Evolutionary conservation across 2,797 vertebrate species (phyloP).

Genomic region (Rhinogobio ventralis): DNA sequence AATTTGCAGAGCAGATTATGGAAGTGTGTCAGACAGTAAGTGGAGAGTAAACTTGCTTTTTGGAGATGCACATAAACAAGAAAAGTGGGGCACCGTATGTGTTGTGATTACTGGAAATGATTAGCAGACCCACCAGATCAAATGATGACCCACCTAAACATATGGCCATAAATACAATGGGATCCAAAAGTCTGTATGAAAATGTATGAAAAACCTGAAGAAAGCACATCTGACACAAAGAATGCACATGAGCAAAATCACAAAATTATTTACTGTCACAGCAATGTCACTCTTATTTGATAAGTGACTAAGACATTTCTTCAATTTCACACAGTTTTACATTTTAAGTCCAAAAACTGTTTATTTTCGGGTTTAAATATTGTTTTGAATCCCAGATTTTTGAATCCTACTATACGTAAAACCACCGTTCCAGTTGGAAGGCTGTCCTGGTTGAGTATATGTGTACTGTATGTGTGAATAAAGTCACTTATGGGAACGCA

Average conservation of each 20-base stretch:
- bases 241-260: not conserved
- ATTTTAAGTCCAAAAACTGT: not conserved
- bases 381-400: not conserved
- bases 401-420: not conserved
- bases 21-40: constrained; percentile 43
- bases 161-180: not conserved
- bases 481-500: constrained; percentile 1
- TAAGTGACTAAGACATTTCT: not conserved
- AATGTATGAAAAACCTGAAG: not conserved
- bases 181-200: not conserved
- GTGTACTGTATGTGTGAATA: constrained; percentile 1
- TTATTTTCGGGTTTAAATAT: not conserved
- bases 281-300: not conserved
- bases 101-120: constrained; percentile 4
- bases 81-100: constrained; percentile 37
- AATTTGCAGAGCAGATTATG: constrained; percentile 40
- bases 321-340: too few relatives aligned
- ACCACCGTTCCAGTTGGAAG: not conserved
- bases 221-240: not conserved
- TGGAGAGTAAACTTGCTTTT: constrained; percentile 34
- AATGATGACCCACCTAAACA: not conserved
- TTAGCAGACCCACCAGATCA: not conserved
- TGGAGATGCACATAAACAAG: constrained; percentile 32
- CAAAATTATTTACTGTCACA: not conserved
- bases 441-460: not conserved